Conservation (phyloP, 2,113 vertebrate species). For the Bettongia penicillata region DNA sequence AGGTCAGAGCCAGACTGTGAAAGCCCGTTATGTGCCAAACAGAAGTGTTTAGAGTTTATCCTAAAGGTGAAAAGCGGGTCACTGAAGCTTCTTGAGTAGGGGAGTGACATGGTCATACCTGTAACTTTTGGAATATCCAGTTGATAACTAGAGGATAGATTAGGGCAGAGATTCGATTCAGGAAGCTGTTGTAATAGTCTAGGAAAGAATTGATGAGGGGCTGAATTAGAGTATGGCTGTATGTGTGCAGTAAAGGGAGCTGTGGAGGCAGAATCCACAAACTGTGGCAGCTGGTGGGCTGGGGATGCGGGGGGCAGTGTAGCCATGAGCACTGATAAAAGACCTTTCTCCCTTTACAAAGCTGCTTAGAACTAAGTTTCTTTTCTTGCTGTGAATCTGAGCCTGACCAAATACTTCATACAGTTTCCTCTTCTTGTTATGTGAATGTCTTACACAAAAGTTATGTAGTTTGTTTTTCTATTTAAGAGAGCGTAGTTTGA, state of each 20-base stretch:
- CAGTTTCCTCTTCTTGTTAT: background rate
- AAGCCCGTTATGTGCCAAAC: background rate
- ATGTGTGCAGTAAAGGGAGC: too few species aligned
- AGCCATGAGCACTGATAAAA: background rate
- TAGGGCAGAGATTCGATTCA: background rate
- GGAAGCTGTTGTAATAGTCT: background rate
- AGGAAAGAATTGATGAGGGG: background rate
- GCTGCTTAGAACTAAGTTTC: background rate
- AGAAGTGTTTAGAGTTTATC: background rate
- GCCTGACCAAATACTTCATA: background rate
- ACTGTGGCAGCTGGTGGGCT: background rate
- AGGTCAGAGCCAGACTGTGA: background rate
- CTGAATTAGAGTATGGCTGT: background rate
- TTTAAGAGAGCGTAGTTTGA: background rate
- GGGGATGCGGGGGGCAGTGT: background rate
- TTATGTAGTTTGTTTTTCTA: background rate
- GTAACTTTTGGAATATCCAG: background rate
- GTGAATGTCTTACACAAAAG: background rate
- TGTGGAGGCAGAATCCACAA: background rate
- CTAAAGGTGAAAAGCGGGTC: background rate
- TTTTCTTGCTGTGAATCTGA: background rate
- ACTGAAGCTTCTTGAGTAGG: background rate
- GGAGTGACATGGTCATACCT: background rate
- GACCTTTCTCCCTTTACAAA: background rate
- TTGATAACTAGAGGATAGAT: background rate